Conservation (phyloP, 2,888 invertebrate genomes). For the Ophraella communa region DNA sequence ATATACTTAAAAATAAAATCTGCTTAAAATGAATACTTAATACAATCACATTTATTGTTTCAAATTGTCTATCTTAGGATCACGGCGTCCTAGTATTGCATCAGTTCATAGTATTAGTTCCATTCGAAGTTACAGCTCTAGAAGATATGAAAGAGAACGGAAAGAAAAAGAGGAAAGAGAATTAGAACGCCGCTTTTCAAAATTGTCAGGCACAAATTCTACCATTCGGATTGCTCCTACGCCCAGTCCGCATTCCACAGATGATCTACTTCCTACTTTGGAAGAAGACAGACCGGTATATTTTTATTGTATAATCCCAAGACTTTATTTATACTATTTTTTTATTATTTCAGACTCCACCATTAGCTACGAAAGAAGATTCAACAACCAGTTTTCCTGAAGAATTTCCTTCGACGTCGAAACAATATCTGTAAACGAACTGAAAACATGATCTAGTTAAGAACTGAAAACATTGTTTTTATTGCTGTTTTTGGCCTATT, state of each 20-base stretch:
- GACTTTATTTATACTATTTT: not conserved
- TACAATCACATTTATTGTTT: too few species aligned
- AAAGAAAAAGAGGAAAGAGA: constrained; percentile 83
- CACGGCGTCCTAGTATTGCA: constrained; percentile 85
- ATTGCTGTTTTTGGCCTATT: constrained; percentile 36
- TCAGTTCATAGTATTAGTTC: constrained; percentile 87
- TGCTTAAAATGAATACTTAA: too few species aligned
- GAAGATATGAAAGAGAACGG: constrained; percentile 79
- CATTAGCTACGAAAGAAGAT: constrained; percentile 58
- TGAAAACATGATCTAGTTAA: constrained; percentile 23
- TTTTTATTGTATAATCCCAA: too few species aligned
- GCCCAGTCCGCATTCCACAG: constrained; percentile 82
- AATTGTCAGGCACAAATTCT: constrained; percentile 61
- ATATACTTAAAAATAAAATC: not conserved
- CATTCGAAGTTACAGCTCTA: constrained; percentile 81
- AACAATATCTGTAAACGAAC: constrained; percentile 52
- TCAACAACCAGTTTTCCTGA: constrained; percentile 58
- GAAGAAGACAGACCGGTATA: constrained; percentile 82
- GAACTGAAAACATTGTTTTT: constrained; percentile 35
- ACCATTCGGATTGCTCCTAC: constrained; percentile 68
- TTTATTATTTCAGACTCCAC: constrained; percentile 54
- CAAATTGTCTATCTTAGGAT: constrained; percentile 64
- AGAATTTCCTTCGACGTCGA: constrained; percentile 59
- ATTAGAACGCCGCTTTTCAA: constrained; percentile 78
- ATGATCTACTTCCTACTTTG: constrained; percentile 81